Conservation (phyloP, 2,797 vertebrate species). For the Rhinophrynus dorsalis region DNA sequence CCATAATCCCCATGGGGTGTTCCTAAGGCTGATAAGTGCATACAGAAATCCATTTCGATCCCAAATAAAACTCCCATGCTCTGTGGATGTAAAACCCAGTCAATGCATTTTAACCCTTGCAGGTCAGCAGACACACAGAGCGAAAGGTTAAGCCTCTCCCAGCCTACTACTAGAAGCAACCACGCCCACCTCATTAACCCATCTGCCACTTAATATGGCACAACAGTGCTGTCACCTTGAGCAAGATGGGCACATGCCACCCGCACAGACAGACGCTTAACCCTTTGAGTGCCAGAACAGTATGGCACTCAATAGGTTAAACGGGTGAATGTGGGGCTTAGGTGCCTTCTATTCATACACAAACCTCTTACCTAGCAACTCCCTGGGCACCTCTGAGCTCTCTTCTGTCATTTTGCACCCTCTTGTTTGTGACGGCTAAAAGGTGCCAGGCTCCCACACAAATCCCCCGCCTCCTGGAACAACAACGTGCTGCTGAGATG, state of each 20-base stretch:
- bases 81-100: neutral
- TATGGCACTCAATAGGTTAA: neutral
- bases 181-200: conserved; percentile 36
- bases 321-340: neutral
- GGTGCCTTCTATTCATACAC: neutral
- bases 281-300: too few relatives aligned
- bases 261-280: too few relatives aligned
- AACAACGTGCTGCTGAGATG: neutral
- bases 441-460: conserved; percentile 34
- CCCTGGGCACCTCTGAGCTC: conserved; percentile 81
- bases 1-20: neutral
- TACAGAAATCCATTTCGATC: neutral
- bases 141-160: neutral
- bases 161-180: neutral
- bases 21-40: neutral
- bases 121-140: neutral
- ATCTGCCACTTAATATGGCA: neutral
- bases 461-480: neutral
- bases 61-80: neutral
- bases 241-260: neutral
- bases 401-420: conserved; percentile 81
- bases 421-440: neutral
- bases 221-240: conserved; percentile 14
- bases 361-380: conserved; percentile 81
- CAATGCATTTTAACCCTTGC: neutral